Conservation (phyloP, 2,113 vertebrate species). For the Motacilla tschutschensis region DNA sequence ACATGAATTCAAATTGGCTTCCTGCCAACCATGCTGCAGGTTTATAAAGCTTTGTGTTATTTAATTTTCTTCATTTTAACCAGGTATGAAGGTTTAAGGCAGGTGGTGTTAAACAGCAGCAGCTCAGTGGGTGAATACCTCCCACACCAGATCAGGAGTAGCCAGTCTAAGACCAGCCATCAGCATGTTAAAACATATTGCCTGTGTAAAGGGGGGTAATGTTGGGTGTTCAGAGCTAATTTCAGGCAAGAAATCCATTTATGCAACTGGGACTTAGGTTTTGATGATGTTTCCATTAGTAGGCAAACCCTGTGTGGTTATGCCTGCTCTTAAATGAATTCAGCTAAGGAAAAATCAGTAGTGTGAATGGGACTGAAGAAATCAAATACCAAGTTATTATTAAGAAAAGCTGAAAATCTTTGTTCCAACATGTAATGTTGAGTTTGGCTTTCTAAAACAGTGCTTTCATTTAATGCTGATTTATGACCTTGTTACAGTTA, state of each 20-base stretch:
- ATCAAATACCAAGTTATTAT: not conserved
- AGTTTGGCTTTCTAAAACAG: slow-evolving; percentile 9
- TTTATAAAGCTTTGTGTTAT: not conserved
- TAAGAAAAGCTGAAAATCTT: slow-evolving; percentile 30
- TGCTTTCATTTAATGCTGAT: slow-evolving; percentile 26
- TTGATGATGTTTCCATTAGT: not conserved
- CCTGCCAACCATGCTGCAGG: not conserved
- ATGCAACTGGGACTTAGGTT: not conserved
- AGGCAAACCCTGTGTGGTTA: not conserved
- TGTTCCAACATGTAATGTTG: not conserved
- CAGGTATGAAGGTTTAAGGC: not conserved
- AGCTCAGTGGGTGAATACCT: not conserved
- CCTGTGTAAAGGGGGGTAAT: not conserved
- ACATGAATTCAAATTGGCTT: not conserved
- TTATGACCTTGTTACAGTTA: slow-evolving; percentile 22
- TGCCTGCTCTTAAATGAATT: not conserved
- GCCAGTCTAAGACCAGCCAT: not conserved
- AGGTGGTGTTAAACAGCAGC: not conserved
- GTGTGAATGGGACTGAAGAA: not conserved
- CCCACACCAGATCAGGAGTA: not conserved
- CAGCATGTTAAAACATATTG: not conserved
- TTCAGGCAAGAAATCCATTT: not conserved
- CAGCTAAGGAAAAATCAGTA: not conserved
- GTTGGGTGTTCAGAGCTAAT: not conserved
- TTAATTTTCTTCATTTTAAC: not conserved